These are phyloP conservation scores for Nomia melanderi DNA, from an alignment of 1,140 invertebrate species.

Conservation along the genomic window DNA sequence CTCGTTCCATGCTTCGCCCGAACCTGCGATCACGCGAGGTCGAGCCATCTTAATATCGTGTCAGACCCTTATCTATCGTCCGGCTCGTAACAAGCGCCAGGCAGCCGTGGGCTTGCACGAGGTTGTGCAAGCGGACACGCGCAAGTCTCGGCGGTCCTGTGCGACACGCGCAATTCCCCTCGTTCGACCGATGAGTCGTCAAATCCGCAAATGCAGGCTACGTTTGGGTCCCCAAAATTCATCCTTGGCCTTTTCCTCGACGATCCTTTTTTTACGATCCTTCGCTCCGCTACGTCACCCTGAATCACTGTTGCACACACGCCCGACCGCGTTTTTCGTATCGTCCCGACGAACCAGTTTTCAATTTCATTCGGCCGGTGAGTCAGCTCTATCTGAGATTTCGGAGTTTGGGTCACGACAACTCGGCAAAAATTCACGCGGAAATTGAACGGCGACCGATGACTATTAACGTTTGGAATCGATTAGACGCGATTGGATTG, in stretches of 20 bases:
- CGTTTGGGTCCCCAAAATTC: background rate
- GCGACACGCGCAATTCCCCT: no score
- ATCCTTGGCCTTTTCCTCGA: slow-evolving; percentile 38
- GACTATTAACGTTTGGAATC: no score
- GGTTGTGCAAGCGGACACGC: background rate
- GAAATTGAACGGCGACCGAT: no score
- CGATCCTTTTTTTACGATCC: slow-evolving; percentile 10
- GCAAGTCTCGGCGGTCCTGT: no score
- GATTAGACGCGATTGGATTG: no score
- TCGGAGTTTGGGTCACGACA: background rate
- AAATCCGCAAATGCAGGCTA: no score
- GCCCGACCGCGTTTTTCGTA: slow-evolving; percentile 25
- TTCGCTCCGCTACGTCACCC: slow-evolving; percentile 14
- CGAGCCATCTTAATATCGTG: background rate
- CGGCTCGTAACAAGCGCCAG: background rate
- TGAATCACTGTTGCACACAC: slow-evolving; percentile 19
- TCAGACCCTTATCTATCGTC: slow-evolving; percentile 16
- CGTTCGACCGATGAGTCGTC: no score
- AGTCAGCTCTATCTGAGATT: background rate
- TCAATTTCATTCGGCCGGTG: background rate
- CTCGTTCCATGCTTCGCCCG: no score
- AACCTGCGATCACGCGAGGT: background rate
- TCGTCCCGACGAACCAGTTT: slow-evolving; percentile 21
- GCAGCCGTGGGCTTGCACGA: background rate
- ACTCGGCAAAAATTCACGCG: background rate